Base-by-base conservation (phyloP, 2,113 vertebrate genomes). In the Patagioenas fasciata region DNA sequence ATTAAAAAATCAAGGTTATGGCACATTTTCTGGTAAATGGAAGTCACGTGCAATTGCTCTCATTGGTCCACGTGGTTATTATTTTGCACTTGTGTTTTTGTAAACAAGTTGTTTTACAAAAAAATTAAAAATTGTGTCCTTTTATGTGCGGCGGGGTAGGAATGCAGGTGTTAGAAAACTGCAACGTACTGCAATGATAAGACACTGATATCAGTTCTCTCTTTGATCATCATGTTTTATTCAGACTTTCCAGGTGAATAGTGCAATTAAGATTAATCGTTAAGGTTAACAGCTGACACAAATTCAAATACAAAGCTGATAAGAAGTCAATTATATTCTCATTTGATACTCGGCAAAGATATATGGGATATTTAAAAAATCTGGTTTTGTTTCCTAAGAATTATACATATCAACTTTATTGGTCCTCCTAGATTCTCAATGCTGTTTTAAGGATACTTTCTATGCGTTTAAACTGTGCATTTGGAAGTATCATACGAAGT, bases 391-490 rank as follows among this genome's bases (percentile, higher is more conserved):
- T 72, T 87, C 56, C 20, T 73, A 48, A 16, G 15, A 24, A 2
- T 58, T 36, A n/a, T 25, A 38, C 10, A 11, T 5, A 5, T 13
- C 0, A 0, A 65, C 31, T 53, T 57, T 57, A 34, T 73, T 13
- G 5, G 15, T 53, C 14, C 19, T 80, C 53, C 21, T 61, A 56
- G 21, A 34, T 81, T 64, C 28, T 48, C 51, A 58, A 1, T 3
- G 0, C 14, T 32, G 12, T 32, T 74, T 31, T 40, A 32, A n/a
- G 24, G 36, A 29, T 11, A 20, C 5, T 20, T 36, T 26, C 18
- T 72, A 1, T 14, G 31, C 14, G 16, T n/a, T 74, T 26, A 23
- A 81, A 60, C 9, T 15, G 3, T n/a, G 26, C 11, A 9, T 13
- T 65, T 42, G 26, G 47, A 48, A 66, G 62, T 60, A 36, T 12